Base-by-base conservation (phyloP, 2,113 vertebrate genomes). In the Hippoglossus stenolepis region DNA sequence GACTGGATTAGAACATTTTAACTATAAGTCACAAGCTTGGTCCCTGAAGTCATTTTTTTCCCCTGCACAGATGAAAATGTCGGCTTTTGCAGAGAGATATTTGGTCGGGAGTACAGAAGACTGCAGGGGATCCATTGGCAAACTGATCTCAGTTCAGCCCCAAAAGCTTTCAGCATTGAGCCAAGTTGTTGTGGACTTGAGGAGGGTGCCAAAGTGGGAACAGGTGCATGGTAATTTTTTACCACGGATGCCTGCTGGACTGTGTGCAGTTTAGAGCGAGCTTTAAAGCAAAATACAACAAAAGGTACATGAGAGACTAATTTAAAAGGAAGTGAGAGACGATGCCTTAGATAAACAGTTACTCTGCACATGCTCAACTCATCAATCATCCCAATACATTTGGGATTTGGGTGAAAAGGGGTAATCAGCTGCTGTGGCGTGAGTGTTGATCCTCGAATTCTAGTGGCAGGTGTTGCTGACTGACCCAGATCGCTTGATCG, bases 381-480 rank as follows among this genome's bases (percentile, higher is more conserved):
- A 60, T 91, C 87, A 88, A 79, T 91, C 90, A 88, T 85, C 67
- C 38, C 0, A 0, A 63, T 59, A 51, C 86, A 62, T 77, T 73
- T 67, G 87, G 89, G 87, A 74, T 80, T 80, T 70, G 68, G 68
- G 67, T 4, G 10, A 71, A 83, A 72, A 79, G 35, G 58, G 53
- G 68, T 28, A 77, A 85, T 84, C 83, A 86, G 89, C 89, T 85
- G 86, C 70, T 69, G 47, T 9, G 17, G 75, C 20, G 3, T 23
- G 68, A 83, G 81, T 65, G 79, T 81, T 87, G 83, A 80, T 80
- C 85, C 80, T 79, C 12, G 47, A 62, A 91, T 81, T 88, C 83
- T 85, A 73, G 79, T 60, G 82, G 89, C 93, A 92, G 91, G 92
- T 93, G 90, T 72, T 73, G 77, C 45, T 66, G 62, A 77, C 73